Base-by-base conservation (phyloP, 2,797 vertebrate species). In the Oceanodroma leucorhoa region DNA sequence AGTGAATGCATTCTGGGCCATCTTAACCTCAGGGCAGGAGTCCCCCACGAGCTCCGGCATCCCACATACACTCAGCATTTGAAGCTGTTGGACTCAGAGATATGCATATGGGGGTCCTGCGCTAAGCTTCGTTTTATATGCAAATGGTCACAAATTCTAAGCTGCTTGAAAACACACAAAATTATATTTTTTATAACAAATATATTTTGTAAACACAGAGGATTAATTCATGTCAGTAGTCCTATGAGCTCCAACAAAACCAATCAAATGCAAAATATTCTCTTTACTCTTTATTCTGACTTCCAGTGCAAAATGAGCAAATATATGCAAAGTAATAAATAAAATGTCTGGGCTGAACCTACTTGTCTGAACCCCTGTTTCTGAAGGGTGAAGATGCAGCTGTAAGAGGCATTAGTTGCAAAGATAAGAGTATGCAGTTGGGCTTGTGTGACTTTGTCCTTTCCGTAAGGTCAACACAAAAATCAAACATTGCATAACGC, bases 381-480 rank as follows among this genome's bases (percentile, higher is more conserved):
- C 62, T 4, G 19, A 46, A 20, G 62, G 57, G 45, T 50, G 83
- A n/a, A 58, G 58, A 26, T 2, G 91, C 50, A 54, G 83, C 77
- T 67, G 50, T 18, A 19, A 0, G 36, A 71, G 45, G 70, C 69
- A 54, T 54, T 3, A 53, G 34, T 34, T 69, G 80, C 76, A 69
- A 60, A 72, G 50, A 58, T 3, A 36, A 76, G 64, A 43, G 61
- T 0, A 41, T 29, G 72, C 87, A 70, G 57, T 32, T 20, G 46
- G 62, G 66, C 29, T 85, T 1, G 22, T 18, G 86, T 77, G 89
- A 89, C 93, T 89, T 80, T 80, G 94, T 95, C 92, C 94, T 95
- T 90, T 29, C 23, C 7, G 0, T 77, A 89, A 96, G 95, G 94
- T 97, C 95, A 94, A 34, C 46, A 23, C 54, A 32, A 57, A 91